Evolutionary conservation across 2,888 invertebrate genomes (phyloP), one percentile per base, ranked within the genome.

Genomic region (Yponomeuta malinellus): DNA sequence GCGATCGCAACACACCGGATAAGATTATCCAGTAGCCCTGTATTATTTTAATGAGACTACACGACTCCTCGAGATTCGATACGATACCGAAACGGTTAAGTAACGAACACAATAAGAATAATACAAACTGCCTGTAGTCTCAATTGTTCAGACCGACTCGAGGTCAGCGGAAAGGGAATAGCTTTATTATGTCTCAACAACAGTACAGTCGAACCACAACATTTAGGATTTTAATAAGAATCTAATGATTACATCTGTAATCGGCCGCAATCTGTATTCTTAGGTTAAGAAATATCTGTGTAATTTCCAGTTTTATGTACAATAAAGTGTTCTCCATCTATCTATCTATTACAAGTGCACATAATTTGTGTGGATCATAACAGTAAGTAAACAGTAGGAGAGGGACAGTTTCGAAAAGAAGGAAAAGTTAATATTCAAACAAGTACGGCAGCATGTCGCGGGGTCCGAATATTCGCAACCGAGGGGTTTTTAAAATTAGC

Each of bases 41-140:
- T 90, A 92, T 92, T 90, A 92, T 92, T 92, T 92, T 92, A 92
- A 92, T 92, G 92, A 92, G 92, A 90, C 91, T 90, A 91, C 91
- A 90, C 90, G 90, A 90, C 88, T 91, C 84, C 79, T 76, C 80
- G 84, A 90, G 92, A 91, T 92, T 83, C 87, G 81, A 84, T 84
- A 82, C 87, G 92, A 92, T 92, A 92, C 86, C 82, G 85, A 81
- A 84, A 88, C 84, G 84, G 88, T 89, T 89, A 90, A 88, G 88
- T 88, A 91, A 90, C 89, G 88, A 91, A 85, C 84, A 78, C 80
- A 89, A 90, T 86, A 89, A 89, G 87, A 89, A 85, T 75, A 83
- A 82, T 15, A 59, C 15, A 59, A 84, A 84, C 87, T 78, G 88
- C 87, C n/a, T 23, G 65, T 48, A 68, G 68, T 66, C 63, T 52